A percentile compares a stretch with the other conserved stretches of the same genome.
These are phyloP conservation scores for Podarcis lilfordi DNA, from an alignment of 2,797 vertebrate species.

Conservation along the genomic window DNA sequence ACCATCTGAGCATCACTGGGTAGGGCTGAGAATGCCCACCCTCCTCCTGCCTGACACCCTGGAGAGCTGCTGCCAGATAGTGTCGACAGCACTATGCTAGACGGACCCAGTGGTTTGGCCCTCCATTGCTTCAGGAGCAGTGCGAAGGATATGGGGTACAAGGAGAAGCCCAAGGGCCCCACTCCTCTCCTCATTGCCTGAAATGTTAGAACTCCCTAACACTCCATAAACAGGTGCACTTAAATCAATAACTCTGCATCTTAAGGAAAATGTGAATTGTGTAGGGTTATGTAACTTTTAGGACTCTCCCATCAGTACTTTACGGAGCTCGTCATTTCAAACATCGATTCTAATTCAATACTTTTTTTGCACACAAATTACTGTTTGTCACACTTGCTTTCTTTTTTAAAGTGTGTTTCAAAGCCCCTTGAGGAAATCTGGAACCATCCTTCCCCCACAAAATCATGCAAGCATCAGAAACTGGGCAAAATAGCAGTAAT, in stretches of 20 bases:
- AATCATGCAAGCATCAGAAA: not conserved
- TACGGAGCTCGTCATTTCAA: not conserved
- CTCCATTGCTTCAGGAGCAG: not conserved
- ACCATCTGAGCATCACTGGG: no score
- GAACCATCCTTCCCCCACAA: no score
- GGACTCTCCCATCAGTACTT: no score
- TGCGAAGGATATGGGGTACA: not conserved
- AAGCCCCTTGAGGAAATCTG: not conserved
- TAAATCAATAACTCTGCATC: no score
- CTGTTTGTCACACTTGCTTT: no score
- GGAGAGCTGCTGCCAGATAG: no score
- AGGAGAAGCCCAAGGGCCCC: not conserved
- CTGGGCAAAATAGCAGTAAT: not conserved
- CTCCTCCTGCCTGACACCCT: no score
- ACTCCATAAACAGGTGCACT: no score
- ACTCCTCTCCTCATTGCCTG: not conserved
- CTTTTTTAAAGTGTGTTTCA: not conserved
- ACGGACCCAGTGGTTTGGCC: no score
- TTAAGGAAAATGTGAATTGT: no score
- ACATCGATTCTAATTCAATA: not conserved
- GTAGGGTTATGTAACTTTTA: not conserved
- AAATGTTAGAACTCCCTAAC: not conserved
- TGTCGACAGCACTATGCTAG: no score
- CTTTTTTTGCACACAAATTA: not conserved
- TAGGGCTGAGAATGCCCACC: no score